Conservation (phyloP, 1,140 invertebrate species). For the Lepidurus couesii region DNA sequence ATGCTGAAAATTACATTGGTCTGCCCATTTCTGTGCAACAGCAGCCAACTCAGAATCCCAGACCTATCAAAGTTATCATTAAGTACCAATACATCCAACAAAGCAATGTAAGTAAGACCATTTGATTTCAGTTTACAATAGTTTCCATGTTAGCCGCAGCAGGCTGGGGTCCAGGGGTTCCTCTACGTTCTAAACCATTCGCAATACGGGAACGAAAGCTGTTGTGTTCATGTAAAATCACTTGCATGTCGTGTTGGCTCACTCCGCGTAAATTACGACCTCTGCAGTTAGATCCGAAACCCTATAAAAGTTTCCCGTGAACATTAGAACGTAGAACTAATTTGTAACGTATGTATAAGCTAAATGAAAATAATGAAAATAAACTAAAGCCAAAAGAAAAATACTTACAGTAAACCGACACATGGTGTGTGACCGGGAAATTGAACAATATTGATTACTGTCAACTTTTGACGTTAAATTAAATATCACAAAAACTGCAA, state of each 20-base stretch:
- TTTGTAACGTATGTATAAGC: too few relatives aligned
- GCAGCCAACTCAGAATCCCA: conserved; percentile 46
- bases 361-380: too few relatives aligned
- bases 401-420: too few relatives aligned
- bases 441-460: too few relatives aligned
- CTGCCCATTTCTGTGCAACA: conserved; percentile 46
- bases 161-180: conserved; percentile 57
- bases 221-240: conserved; percentile 61
- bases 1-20: conserved; percentile 45
- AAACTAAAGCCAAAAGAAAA: too few relatives aligned
- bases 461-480: too few relatives aligned
- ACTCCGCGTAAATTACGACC: conserved; percentile 16
- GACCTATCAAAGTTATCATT: neutral
- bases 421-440: too few relatives aligned
- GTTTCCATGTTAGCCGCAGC: conserved; percentile 70
- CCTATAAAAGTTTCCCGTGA: neutral
- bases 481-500: too few relatives aligned
- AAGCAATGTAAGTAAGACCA: conserved; percentile 31
- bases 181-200: conserved; percentile 58
- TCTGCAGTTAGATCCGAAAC: conserved; percentile 8
- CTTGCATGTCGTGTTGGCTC: neutral
- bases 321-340: too few relatives aligned
- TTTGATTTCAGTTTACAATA: conserved; percentile 53
- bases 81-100: conserved; percentile 30
- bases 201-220: conserved; percentile 68